These are phyloP conservation scores for Polypedilum pembai DNA, from an alignment of 1,140 invertebrate genomes.

Conservation along the genomic window DNA sequence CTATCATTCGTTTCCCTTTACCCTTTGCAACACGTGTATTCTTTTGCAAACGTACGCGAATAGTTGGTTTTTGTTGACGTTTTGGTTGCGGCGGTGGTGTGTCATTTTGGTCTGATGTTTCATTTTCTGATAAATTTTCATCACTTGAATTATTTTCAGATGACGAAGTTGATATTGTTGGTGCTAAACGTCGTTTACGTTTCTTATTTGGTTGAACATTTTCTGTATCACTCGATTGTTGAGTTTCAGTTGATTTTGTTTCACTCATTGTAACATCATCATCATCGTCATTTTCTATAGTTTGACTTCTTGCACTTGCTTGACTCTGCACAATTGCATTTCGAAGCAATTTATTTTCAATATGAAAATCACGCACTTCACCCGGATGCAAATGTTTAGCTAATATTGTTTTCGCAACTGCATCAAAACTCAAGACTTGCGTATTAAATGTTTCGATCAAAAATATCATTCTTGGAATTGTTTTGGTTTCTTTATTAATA, in stretches of 20 bases:
- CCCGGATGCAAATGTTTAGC: neutral
- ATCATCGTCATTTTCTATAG: neutral
- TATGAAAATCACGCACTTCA: conserved; percentile 4
- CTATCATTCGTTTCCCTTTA: too few species aligned
- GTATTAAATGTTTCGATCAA: conserved; percentile 9
- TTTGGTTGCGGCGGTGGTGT: too few species aligned
- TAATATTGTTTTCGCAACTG: neutral
- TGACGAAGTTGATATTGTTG: neutral
- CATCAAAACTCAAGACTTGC: neutral
- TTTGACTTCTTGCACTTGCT: neutral
- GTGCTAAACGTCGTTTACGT: neutral
- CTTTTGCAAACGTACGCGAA: too few species aligned
- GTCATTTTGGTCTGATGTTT: too few species aligned
- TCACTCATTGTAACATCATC: neutral
- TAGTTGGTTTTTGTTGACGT: too few species aligned
- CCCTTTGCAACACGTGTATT: too few species aligned
- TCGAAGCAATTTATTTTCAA: neutral
- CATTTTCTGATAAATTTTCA: neutral
- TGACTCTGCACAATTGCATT: neutral
- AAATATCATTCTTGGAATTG: neutral
- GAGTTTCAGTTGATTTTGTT: neutral
- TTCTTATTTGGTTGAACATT: neutral
- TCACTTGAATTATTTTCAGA: neutral
- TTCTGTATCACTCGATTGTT: neutral
- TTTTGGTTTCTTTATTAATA: neutral